Evolutionary conservation across 2,888 invertebrate genomes (phyloP).

Genomic region (Hydrotaea diabolus): DNA sequence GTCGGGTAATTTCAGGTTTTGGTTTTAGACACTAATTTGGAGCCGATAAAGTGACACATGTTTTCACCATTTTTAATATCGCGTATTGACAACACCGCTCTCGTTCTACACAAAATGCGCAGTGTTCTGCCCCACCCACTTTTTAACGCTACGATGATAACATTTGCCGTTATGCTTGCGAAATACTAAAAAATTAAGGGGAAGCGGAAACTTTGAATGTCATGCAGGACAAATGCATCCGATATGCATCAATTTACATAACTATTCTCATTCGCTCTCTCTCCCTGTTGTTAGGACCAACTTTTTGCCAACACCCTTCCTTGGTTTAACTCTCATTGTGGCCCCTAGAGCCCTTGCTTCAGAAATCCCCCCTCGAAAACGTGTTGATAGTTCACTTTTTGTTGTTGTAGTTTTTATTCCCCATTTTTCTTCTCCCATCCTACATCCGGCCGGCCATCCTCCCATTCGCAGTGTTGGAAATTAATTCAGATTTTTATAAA

Average conservation of each 20-base stretch:
- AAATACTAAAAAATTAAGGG: constrained; percentile 12
- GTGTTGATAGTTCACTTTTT: constrained; percentile 55
- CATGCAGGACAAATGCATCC: constrained; percentile 65
- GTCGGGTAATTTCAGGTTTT: no score
- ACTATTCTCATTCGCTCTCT: not conserved
- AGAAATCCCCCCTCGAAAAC: not conserved
- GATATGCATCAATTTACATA: constrained; percentile 57
- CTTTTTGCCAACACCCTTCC: not conserved
- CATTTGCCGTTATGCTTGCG: constrained; percentile 54
- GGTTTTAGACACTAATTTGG: no score
- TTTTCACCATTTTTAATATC: no score
- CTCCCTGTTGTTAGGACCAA: no score
- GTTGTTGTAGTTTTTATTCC: constrained; percentile 49
- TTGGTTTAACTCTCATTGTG: not conserved
- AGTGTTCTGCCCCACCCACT: constrained; percentile 43
- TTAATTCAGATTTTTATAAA: constrained; percentile 70
- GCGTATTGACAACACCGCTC: constrained; percentile 44
- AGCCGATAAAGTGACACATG: no score
- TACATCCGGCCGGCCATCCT: constrained; percentile 8
- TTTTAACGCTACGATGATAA: constrained; percentile 44
- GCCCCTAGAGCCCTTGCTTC: not conserved
- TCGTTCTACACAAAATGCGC: not conserved
- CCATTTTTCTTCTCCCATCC: constrained; percentile 19
- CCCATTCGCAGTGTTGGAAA: constrained; percentile 57
- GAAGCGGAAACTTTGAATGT: constrained; percentile 62